Evolutionary conservation across 2,113 vertebrate species (phyloP), one percentile per base, ranked within the genome.

Genomic region (Manacus vitellinus): DNA sequence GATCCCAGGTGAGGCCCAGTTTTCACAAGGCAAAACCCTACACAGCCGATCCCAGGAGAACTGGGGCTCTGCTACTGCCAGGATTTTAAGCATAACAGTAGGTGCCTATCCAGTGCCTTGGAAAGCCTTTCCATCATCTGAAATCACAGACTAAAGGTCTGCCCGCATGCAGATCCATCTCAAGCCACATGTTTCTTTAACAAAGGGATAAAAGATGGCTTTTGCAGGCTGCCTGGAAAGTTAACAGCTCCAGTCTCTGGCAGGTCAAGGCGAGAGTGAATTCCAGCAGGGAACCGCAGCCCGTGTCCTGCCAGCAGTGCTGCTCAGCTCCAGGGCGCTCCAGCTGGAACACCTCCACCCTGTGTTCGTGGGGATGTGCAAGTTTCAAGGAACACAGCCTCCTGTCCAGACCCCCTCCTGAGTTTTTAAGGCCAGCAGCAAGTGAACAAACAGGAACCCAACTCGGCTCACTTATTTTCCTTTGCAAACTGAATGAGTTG

Each of bases 171-270:
- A 93, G 89, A 75, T 87, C 66, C 77, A 52, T 81, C 89, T 56
- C 66, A 20, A 92, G 77, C 87, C 92, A 75, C 74, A 54, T 70
- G 81, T 84, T 85, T 68, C 93, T 79, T 71, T 54, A 93, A 96
- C 88, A 94, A 93, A 94, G 75, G 91, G 81, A 92, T 90, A 94
- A 92, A 95, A 88, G 92, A 94, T 89, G 77, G 68, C 61, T 93
- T 93, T 94, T 97, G 89, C 84, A 92, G 88, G 37, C 86, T 91
- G 92, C 81, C 94, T 96, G 94, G 92, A 82, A 94, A 79, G 92
- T 51, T 31, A 75, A n/a, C 93, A 95, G 94, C 88, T 92, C 84
- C 23, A 68, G 87, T 8, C 55, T 35, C 87, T 95, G 92, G 89
- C 94, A 95, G 93, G 93, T 95, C 12, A 21, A 82, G 66, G 62